Base-by-base conservation (phyloP, 2,888 invertebrate genomes). In the Malacosoma neustria region DNA sequence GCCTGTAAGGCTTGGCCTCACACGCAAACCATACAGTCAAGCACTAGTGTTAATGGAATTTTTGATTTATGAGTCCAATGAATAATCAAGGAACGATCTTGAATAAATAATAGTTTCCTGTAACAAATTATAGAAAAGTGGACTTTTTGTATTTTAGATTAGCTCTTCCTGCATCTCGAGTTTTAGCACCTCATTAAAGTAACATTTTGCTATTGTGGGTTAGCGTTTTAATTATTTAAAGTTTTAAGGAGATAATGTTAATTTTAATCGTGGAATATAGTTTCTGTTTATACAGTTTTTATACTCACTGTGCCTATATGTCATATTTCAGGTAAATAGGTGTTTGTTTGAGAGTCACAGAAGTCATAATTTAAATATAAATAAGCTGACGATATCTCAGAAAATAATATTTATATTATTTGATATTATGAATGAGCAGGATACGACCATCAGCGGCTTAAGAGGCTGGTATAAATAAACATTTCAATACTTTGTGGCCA, bases 381-480 rank as follows among this genome's bases (percentile, higher is more conserved):
- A n/a, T n/a, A n/a, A n/a, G n/a, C n/a, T n/a, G n/a, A n/a, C 9
- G 22, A 22, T 22, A 7, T 22, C 22, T 22, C 2, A 22, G 6
- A 7, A 22, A 22, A 6, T 22, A 9, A 22, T 22, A 22, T 22
- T 22, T 22, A 22, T 22, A 22, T 22, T 22, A 22, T 22, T 22
- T 22, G 49, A 48, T 47, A 49, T 41, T 37, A 42, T 51, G 44
- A 49, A 36, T 43, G 38, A 48, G 55, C 63, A 67, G 71, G 70
- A 72, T 67, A 61, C 61, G 59, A 48, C 57, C 57, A 58, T 70
- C 72, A 59, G 48, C 49, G 51, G 49, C 50, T 39, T 45, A 49
- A 57, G 45, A 49, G 51, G 44, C 54, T 51, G 54, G 60, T 58
- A 63, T 69, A 69, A 66, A 72, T 70, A 68, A 70, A 71, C 61